These are phyloP conservation scores for Toxonevra muliebris DNA, from an alignment of 2,888 invertebrate genomes.

Conservation along the genomic window DNA sequence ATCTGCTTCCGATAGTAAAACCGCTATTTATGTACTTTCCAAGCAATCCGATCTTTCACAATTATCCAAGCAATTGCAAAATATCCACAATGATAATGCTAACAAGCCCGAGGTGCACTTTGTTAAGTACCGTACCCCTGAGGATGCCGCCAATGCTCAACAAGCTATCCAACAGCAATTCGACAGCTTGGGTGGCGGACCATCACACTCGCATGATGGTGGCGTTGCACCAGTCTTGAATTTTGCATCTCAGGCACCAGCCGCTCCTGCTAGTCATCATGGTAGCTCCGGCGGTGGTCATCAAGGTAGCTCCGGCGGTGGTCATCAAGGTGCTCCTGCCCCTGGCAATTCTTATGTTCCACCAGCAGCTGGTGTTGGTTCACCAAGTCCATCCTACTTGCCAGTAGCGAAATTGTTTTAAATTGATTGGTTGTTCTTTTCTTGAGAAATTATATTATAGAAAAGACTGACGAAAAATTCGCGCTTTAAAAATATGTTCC, in stretches of 20 bases:
- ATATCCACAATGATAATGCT: conserved; percentile 43
- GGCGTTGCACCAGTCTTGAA: conserved; percentile 50
- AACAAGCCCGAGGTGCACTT: conserved; percentile 58
- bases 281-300: background rate
- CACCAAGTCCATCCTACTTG: conserved; percentile 51
- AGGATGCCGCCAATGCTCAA: conserved; percentile 56
- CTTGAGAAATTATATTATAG: background rate
- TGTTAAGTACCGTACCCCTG: conserved; percentile 56
- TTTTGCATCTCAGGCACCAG: conserved; percentile 47
- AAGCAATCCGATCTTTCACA: conserved; percentile 52
- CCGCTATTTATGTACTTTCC: conserved; percentile 57
- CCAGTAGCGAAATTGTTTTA: conserved; percentile 36
- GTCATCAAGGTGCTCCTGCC: background rate
- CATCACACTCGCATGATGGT: conserved; percentile 45
- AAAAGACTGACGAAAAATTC: background rate
- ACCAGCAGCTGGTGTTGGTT: conserved; percentile 34
- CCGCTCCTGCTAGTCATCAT: conserved; percentile 16
- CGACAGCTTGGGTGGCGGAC: conserved; percentile 50
- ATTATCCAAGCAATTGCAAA: conserved; percentile 46
- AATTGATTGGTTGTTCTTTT: background rate
- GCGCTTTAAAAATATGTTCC: no score
- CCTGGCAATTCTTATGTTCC: conserved; percentile 21
- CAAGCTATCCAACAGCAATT: conserved; percentile 51
- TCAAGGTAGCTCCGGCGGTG: background rate
- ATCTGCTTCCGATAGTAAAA: conserved; percentile 51